Evolutionary conservation across 2,888 invertebrate species (phyloP).

Genomic region (Ecliptopera silaceata): DNA sequence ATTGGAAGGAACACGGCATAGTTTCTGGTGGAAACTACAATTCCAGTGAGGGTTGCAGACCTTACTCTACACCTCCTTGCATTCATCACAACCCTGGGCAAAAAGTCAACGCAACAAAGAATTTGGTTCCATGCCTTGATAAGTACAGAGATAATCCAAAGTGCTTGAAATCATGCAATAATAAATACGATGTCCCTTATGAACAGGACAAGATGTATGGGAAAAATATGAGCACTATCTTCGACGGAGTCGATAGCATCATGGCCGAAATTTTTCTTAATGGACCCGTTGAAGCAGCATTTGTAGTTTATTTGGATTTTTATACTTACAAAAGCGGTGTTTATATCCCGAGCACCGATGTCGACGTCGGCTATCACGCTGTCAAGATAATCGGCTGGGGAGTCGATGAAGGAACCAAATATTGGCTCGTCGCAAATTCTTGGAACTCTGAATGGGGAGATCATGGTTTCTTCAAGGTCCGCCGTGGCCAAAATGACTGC

Average conservation of each 20-base stretch:
- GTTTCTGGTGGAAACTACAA: constrained; percentile 94
- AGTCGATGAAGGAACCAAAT: constrained; percentile 87
- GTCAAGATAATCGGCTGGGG: constrained; percentile 95
- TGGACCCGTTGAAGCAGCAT: constrained; percentile 96
- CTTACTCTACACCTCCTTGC: constrained; percentile 93
- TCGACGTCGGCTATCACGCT: constrained; percentile 92
- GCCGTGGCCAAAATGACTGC: constrained; percentile 90
- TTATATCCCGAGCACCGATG: constrained; percentile 85
- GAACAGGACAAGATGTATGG: constrained; percentile 90
- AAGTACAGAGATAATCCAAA: constrained; percentile 89
- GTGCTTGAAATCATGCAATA: constrained; percentile 87
- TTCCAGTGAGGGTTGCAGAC: constrained; percentile 91
- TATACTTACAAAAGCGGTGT: constrained; percentile 91
- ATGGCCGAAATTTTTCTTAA: constrained; percentile 91
- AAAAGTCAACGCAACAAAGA: constrained; percentile 51
- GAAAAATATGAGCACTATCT: constrained; percentile 84
- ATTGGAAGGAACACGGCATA: constrained; percentile 92
- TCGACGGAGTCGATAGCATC: constrained; percentile 85
- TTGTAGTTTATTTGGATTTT: constrained; percentile 93
- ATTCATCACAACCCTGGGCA: constrained; percentile 95
- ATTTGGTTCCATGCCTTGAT: constrained; percentile 85
- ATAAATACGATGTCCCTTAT: constrained; percentile 86
- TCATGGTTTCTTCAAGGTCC: constrained; percentile 93
- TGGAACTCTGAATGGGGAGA: constrained; percentile 98
- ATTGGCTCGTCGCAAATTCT: constrained; percentile 96